Evolutionary conservation across 2,888 invertebrate species (phyloP).

Genomic region (Latrodectus elegans): DNA sequence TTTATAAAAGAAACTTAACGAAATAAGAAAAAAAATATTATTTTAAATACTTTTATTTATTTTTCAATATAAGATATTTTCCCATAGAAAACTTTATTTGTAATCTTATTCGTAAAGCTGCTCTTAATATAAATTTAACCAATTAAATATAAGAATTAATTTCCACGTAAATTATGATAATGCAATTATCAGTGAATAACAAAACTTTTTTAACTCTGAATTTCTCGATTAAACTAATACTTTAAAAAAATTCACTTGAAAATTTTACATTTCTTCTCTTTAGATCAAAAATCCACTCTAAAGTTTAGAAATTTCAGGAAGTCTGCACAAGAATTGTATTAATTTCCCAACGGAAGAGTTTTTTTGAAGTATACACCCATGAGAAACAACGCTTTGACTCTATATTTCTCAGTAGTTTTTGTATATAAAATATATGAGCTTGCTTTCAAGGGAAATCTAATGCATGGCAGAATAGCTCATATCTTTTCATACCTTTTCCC

Average conservation of each 20-base stretch:
- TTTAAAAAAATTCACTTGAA: neutral
- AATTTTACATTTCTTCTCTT: neutral
- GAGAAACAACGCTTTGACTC: neutral
- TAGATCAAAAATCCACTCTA: neutral
- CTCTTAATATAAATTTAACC: no score
- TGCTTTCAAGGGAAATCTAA: slow-evolving; percentile 35
- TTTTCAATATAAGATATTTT: no score
- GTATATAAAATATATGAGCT: slow-evolving; percentile 12
- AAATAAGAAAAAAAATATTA: no score
- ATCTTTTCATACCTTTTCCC: slow-evolving; percentile 23
- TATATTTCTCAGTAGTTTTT: neutral
- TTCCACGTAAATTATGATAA: no score
- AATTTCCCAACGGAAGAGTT: slow-evolving; percentile 52
- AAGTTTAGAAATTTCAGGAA: neutral
- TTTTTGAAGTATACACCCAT: slow-evolving; percentile 16
- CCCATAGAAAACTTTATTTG: no score
- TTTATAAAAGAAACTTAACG: no score
- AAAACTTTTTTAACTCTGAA: no score
- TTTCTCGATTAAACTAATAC: no score
- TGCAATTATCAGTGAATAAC: no score
- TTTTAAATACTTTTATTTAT: no score
- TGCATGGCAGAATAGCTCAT: slow-evolving; percentile 34
- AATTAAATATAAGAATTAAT: no score
- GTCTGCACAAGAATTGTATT: neutral
- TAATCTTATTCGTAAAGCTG: no score